A percentile compares a stretch with the other conserved stretches of the same genome.
Conservation (phyloP, 2,113 vertebrate species). For the Chrysochloris asiatica region DNA sequence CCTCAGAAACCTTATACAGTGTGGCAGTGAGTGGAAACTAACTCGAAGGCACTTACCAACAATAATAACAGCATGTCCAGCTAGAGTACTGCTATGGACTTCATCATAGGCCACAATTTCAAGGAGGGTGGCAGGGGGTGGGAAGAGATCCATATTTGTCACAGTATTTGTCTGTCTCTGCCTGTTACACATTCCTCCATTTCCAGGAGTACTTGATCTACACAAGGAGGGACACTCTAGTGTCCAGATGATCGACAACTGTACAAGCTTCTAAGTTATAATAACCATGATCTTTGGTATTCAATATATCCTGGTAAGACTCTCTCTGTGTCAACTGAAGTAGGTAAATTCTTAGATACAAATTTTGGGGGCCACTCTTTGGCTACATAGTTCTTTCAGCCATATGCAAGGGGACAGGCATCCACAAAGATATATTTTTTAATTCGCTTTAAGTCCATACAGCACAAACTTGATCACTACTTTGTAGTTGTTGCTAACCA, state of each 20-base stretch:
- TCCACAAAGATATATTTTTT: constrained; percentile 36
- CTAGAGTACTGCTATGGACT: not conserved
- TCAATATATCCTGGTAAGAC: constrained; percentile 48
- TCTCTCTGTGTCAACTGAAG: constrained; percentile 2
- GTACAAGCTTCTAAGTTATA: constrained; percentile 67
- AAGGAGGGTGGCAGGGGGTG: too few species aligned
- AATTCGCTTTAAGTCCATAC: constrained; percentile 46
- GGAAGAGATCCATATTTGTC: not conserved
- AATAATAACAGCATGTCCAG: too few species aligned
- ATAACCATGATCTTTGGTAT: constrained; percentile 35
- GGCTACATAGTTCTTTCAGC: constrained; percentile 1
- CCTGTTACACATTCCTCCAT: not conserved
- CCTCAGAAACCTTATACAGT: too few species aligned
- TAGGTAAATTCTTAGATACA: constrained; percentile 1
- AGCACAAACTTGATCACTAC: not conserved
- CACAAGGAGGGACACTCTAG: constrained; percentile 8
- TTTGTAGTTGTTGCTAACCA: constrained; percentile 47
- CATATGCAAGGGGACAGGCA: constrained; percentile 8
- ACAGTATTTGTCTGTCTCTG: not conserved
- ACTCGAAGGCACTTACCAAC: too few species aligned
- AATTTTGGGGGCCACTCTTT: constrained; percentile 34
- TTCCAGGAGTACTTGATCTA: constrained; percentile 25
- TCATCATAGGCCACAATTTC: not conserved
- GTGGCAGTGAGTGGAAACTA: too few species aligned
- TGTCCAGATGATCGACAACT: constrained; percentile 52